A percentile compares a stretch with the other conserved stretches of the same genome.
Evolutionary conservation across 2,888 invertebrate genomes (phyloP).

Genomic region (Halocaridina rubra): DNA sequence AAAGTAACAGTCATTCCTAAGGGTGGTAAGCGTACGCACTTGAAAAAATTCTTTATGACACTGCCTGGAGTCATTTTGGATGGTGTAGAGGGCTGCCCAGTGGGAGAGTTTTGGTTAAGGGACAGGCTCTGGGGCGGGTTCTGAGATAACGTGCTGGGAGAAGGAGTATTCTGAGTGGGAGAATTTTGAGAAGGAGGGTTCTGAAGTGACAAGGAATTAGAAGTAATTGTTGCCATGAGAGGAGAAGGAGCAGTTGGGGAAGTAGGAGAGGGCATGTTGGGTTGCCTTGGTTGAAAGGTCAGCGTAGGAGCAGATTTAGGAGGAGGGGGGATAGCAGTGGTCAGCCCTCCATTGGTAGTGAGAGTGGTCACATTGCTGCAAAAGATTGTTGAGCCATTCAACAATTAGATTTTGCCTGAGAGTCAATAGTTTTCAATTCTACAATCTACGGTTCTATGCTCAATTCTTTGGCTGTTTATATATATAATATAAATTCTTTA

Average conservation of each 20-base stretch:
- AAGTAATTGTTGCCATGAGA: background rate
- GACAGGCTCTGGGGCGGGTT: background rate
- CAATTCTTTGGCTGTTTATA: too few species aligned
- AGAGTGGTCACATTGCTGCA: slow-evolving; percentile 52
- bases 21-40: slow-evolving; percentile 75
- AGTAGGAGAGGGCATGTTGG: slow-evolving; percentile 7
- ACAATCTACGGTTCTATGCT: too few species aligned
- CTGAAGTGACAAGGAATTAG: slow-evolving; percentile 6
- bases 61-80: slow-evolving; percentile 85
- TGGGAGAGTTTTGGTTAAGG: slow-evolving; percentile 72
- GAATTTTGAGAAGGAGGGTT: slow-evolving; percentile 65
- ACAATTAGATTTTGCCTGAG: too few species aligned
- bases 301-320: slow-evolving; percentile 50
- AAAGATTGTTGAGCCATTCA: too few species aligned
- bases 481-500: too few species aligned
- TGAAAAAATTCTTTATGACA: slow-evolving; percentile 97
- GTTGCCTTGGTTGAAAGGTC: slow-evolving; percentile 15
- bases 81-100: slow-evolving; percentile 74
- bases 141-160: slow-evolving; percentile 66
- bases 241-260: background rate
- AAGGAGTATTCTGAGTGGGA: slow-evolving; percentile 75
- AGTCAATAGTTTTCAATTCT: too few species aligned
- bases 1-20: slow-evolving; percentile 16
- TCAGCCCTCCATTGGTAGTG: slow-evolving; percentile 54
- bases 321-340: slow-evolving; percentile 40